Evolutionary conservation across 1,140 invertebrate genomes (phyloP).

Genomic region (Pseudomyrmex pallidus): DNA sequence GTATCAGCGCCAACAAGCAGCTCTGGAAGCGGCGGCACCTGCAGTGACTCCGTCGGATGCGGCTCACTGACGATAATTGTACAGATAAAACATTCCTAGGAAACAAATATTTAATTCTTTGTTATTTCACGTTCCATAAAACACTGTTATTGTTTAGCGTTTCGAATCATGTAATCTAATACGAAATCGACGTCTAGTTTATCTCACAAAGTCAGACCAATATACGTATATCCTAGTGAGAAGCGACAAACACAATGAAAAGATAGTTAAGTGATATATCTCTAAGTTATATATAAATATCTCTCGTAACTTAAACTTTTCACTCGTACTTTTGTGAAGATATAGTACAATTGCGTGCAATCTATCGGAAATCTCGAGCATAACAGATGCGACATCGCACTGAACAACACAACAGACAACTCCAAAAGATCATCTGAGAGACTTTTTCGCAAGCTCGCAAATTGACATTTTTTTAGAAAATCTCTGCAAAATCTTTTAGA

Average conservation of each 20-base stretch:
- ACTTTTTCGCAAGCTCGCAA: neutral
- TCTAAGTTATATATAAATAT: neutral
- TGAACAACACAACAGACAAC: neutral
- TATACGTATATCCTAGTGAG: conserved; percentile 3
- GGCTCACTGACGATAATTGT: conserved; percentile 62
- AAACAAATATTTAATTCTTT: conserved; percentile 45
- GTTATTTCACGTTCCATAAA: conserved; percentile 7
- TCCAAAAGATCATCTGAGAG: neutral
- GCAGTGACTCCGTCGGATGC: neutral
- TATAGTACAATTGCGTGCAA: conserved; percentile 13
- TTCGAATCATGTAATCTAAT: neutral
- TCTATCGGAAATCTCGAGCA: neutral
- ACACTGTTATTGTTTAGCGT: conserved; percentile 19
- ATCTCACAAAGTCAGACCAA: conserved; percentile 39
- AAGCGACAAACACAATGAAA: neutral
- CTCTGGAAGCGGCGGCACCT: conserved; percentile 48
- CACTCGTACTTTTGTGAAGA: neutral
- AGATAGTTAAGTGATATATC: neutral
- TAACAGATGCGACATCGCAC: neutral
- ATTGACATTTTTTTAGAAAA: neutral
- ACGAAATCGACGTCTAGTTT: neutral
- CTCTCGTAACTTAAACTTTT: neutral
- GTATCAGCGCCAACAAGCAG: conserved; percentile 71
- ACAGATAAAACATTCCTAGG: conserved; percentile 67
- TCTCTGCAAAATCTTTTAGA: neutral